These are phyloP conservation scores for Imbricaverruca yamaguchii DNA, from an alignment of 2,888 invertebrate genomes.

Conservation along the genomic window DNA sequence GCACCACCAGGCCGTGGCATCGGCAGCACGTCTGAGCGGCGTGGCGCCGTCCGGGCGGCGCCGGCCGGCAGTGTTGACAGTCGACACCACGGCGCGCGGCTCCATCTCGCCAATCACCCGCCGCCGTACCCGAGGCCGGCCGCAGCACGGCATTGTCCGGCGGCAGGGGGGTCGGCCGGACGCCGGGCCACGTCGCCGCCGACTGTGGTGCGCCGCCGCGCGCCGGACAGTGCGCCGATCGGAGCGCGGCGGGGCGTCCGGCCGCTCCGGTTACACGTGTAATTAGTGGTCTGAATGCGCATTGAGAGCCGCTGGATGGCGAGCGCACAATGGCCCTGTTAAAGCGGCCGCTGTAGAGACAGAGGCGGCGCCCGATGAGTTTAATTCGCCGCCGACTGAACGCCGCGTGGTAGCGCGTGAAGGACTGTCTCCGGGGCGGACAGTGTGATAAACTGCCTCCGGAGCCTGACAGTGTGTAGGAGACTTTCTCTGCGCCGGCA, in stretches of 20 bases:
- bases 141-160: not conserved
- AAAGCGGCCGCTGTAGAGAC: not conserved
- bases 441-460: too few species aligned
- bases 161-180: not conserved
- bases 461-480: too few species aligned
- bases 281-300: conserved; percentile 5
- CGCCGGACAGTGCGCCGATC: not conserved
- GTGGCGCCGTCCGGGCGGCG: not conserved
- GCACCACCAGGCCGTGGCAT: too few species aligned
- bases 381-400: not conserved
- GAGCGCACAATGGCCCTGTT: not conserved
- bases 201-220: not conserved
- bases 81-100: not conserved
- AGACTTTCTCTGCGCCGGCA: too few species aligned
- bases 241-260: not conserved
- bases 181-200: not conserved
- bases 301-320: not conserved
- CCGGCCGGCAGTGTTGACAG: not conserved
- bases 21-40: too few species aligned
- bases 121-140: not conserved
- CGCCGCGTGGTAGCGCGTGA: too few species aligned
- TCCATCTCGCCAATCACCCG: not conserved
- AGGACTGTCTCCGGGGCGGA: too few species aligned
- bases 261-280: not conserved
- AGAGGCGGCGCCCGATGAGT: not conserved